Percentiles rank a stretch among this genome's conserved stretches.
Conservation (phyloP, 2,797 vertebrate species). For the Sebastiscus albofasciatus region DNA sequence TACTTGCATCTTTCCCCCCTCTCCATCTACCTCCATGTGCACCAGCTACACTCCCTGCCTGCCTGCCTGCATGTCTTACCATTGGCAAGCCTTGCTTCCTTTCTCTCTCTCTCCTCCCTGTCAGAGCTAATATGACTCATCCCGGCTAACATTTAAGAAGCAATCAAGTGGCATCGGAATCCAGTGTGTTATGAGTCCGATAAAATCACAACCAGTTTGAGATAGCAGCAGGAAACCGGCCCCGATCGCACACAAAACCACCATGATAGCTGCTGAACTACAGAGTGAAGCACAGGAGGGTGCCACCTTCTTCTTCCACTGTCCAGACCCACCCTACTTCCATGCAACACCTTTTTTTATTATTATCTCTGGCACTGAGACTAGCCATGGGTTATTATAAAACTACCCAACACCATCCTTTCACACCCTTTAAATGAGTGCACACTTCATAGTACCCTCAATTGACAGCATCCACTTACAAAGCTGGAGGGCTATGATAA, state of each 20-base stretch:
- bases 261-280: slow-evolving; percentile 29
- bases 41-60: slow-evolving; percentile 29
- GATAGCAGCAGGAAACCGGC: slow-evolving; percentile 17
- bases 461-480: slow-evolving; percentile 74
- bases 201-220: slow-evolving; percentile 52
- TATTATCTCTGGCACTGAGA: slow-evolving; percentile 16
- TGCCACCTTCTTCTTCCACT: slow-evolving; percentile 27
- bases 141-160: slow-evolving; percentile 75
- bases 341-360: slow-evolving; percentile 53
- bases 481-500: slow-evolving; percentile 79
- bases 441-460: slow-evolving; percentile 72
- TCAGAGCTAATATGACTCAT: slow-evolving; percentile 78
- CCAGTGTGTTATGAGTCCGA: slow-evolving; percentile 42
- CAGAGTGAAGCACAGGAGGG: slow-evolving; percentile 9
- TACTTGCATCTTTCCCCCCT: background rate
- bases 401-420: slow-evolving; percentile 51
- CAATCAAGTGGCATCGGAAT: slow-evolving; percentile 66
- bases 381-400: slow-evolving; percentile 25
- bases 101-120: slow-evolving; percentile 27
- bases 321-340: slow-evolving; percentile 55
- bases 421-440: slow-evolving; percentile 73
- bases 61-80: slow-evolving; percentile 34
- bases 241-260: slow-evolving; percentile 35
- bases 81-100: slow-evolving; percentile 35
- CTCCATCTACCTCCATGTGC: slow-evolving; percentile 46